Percentiles rank a stretch among this genome's conserved stretches.
These are phyloP conservation scores for Drosophila parthenogenetica DNA, from an alignment of 2,888 invertebrate genomes.

Conservation along the genomic window DNA sequence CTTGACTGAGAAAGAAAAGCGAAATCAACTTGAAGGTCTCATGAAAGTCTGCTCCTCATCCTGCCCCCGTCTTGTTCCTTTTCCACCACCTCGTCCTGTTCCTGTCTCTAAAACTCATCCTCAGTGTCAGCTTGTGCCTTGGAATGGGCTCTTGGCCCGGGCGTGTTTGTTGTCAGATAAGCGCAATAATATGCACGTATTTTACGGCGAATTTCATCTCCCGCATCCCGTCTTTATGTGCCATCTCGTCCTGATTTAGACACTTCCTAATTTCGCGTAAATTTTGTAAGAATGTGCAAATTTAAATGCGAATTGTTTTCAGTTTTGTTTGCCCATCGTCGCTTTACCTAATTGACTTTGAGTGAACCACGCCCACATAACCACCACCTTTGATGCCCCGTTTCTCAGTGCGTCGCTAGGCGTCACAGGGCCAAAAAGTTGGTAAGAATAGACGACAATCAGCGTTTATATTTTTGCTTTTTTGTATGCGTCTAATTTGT, in stretches of 20 bases:
- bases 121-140: neutral
- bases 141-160: conserved; percentile 64
- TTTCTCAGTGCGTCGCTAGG: neutral
- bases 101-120: neutral
- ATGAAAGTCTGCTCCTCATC: conserved; percentile 15
- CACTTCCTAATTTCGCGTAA: conserved; percentile 35
- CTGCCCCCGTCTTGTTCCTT: too few species aligned
- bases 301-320: conserved; percentile 79
- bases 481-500: conserved; percentile 74
- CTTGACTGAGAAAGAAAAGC: conserved; percentile 55
- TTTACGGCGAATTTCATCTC: conserved; percentile 58
- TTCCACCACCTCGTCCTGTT: too few species aligned
- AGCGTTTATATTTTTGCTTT: conserved; percentile 59
- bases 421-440: conserved; percentile 46
- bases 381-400: neutral
- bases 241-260: neutral
- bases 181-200: conserved; percentile 78
- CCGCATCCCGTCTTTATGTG: conserved; percentile 4
- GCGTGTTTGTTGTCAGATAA: conserved; percentile 82
- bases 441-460: conserved; percentile 77
- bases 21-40: conserved; percentile 66
- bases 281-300: conserved; percentile 73
- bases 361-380: conserved; percentile 26
- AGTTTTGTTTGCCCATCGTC: conserved; percentile 69
- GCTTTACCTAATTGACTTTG: conserved; percentile 78